Evolutionary conservation across 2,113 vertebrate species (phyloP).

Genomic region (Propithecus coquereli): DNA sequence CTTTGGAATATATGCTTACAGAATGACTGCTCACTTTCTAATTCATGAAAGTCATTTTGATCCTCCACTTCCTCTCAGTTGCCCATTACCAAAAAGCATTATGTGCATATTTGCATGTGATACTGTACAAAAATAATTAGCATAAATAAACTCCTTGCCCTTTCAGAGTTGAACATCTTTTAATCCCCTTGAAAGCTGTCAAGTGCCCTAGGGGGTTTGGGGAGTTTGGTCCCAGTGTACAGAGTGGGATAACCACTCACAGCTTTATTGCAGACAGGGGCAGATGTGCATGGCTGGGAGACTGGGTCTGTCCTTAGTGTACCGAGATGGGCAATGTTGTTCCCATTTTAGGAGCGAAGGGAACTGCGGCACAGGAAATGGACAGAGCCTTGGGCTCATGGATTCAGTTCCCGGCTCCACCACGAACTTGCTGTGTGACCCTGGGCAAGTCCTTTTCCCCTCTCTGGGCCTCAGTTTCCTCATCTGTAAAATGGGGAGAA

Average conservation of each 20-base stretch:
- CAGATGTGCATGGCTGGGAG: slow-evolving; percentile 76
- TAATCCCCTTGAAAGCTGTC: slow-evolving; percentile 4
- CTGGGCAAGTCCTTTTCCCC: slow-evolving; percentile 79
- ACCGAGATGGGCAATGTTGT: slow-evolving; percentile 80
- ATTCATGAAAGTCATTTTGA: slow-evolving; percentile 30
- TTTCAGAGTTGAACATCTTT: slow-evolving; percentile 7
- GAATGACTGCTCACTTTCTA: slow-evolving; percentile 22
- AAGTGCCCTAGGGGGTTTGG: slow-evolving; percentile 56
- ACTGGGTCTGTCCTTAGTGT: slow-evolving; percentile 75
- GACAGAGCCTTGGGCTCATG: slow-evolving; percentile 80
- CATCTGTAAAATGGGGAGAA: slow-evolving; percentile 76
- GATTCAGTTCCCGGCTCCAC: slow-evolving; percentile 80
- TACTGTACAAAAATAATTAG: neutral
- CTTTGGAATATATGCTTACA: neutral
- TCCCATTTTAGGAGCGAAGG: slow-evolving; percentile 81
- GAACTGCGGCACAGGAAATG: slow-evolving; percentile 80
- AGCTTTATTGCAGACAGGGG: slow-evolving; percentile 56
- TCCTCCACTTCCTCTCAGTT: slow-evolving; percentile 40
- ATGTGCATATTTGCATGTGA: slow-evolving; percentile 61
- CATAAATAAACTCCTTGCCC: neutral
- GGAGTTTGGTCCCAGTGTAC: slow-evolving; percentile 27
- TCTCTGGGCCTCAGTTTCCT: slow-evolving; percentile 80
- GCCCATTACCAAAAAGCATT: slow-evolving; percentile 17
- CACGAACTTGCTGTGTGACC: slow-evolving; percentile 80
- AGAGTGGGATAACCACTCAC: slow-evolving; percentile 29